Conservation (phyloP, 2,113 vertebrate genomes). For the Melanotaenia duboulayi region DNA sequence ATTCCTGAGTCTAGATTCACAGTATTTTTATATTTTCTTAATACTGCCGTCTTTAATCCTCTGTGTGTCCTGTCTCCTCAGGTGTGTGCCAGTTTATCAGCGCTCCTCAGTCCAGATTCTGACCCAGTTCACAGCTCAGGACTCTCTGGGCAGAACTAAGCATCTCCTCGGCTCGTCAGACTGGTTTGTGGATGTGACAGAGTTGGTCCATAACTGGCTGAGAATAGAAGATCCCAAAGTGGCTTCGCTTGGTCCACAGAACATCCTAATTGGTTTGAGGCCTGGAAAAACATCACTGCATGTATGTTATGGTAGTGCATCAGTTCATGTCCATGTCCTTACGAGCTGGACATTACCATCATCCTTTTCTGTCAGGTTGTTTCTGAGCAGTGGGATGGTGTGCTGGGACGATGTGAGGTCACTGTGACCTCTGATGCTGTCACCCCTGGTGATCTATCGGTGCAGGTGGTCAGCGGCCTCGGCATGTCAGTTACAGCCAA, state of each 20-base stretch:
- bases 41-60: background rate
- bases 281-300: constrained; percentile 81
- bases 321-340: background rate
- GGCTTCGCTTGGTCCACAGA: constrained; percentile 62
- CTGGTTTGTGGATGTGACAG: constrained; percentile 82
- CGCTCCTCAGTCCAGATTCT: constrained; percentile 77
- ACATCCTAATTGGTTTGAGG: constrained; percentile 71
- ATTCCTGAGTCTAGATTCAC: too few relatives aligned
- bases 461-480: constrained; percentile 79
- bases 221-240: constrained; percentile 74
- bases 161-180: constrained; percentile 79
- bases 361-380: constrained; percentile 56
- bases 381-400: constrained; percentile 81
- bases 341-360: background rate
- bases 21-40: too few relatives aligned
- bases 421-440: constrained; percentile 77
- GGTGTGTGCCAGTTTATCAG: constrained; percentile 80
- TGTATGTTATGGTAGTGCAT: constrained; percentile 48
- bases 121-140: constrained; percentile 78
- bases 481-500: constrained; percentile 69
- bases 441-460: constrained; percentile 73
- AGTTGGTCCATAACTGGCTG: constrained; percentile 72
- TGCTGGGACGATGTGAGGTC: constrained; percentile 77
- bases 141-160: constrained; percentile 50
- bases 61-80: constrained; percentile 32